Percentiles rank a stretch among this genome's conserved stretches.
phyloP scores from a whole-genome alignment of 1,140 invertebrate genomes.

The Delia radicum region DNA sequence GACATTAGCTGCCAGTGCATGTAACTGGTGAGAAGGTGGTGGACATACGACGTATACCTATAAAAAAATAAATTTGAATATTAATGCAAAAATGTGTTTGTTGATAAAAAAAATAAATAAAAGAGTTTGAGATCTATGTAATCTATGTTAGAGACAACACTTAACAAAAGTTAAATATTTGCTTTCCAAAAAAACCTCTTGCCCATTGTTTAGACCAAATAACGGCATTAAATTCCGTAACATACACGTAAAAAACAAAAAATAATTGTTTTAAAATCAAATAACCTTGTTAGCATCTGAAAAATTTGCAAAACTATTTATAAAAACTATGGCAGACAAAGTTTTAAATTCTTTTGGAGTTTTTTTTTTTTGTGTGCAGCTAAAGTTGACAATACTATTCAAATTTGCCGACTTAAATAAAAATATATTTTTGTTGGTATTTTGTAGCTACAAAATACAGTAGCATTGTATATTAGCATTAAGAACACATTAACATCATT shows the following conservation, averaged over 20 bases:
- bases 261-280: not conserved
- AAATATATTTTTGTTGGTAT: not conserved
- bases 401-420: constrained; percentile 17
- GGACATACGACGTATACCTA: too few species aligned
- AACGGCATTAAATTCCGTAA: not conserved
- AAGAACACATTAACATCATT: constrained; percentile 26
- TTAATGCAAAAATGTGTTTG: too few species aligned
- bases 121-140: too few species aligned
- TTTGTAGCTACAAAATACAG: constrained; percentile 39
- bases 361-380: too few species aligned
- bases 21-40: too few species aligned
- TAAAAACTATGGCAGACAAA: constrained; percentile 7
- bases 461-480: constrained; percentile 49
- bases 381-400: constrained; percentile 6
- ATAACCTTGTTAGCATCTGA: not conserved
- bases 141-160: too few species aligned
- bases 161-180: too few species aligned
- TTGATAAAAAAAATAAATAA: too few species aligned
- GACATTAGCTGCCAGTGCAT: too few species aligned
- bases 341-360: not conserved
- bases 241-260: not conserved
- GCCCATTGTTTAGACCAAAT: not conserved
- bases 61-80: too few species aligned
- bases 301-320: not conserved
- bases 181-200: not conserved